phyloP scores from a whole-genome alignment of 1,140 invertebrate genomes.

The Contarinia nasturtii region DNA sequence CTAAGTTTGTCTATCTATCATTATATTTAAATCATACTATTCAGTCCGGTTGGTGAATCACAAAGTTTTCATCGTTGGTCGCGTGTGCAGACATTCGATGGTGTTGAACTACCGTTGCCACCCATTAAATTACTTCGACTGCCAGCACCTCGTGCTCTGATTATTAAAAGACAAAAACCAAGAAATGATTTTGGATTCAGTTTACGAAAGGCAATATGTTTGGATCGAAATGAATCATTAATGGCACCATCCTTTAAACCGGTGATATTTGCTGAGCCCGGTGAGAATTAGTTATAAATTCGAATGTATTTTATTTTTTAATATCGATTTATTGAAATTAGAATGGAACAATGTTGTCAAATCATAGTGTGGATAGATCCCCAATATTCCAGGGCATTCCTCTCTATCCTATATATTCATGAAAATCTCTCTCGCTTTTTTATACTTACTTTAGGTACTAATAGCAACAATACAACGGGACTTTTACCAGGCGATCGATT shows the following conservation, averaged over 20 bases:
- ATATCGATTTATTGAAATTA: too few relatives aligned
- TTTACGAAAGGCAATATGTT: conserved; percentile 64
- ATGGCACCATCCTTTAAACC: conserved; percentile 32
- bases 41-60: conserved; percentile 65
- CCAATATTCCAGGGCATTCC: too few relatives aligned
- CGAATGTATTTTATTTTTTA: too few relatives aligned
- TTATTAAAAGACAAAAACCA: conserved; percentile 62
- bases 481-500: conserved; percentile 82
- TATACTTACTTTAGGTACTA: too few relatives aligned
- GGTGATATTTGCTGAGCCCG: conserved; percentile 85
- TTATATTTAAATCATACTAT: too few relatives aligned
- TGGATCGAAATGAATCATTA: conserved; percentile 34
- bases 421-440: too few relatives aligned
- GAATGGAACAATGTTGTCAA: too few relatives aligned
- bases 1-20: too few relatives aligned
- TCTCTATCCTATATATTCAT: too few relatives aligned
- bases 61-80: conserved; percentile 59
- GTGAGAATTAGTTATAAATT: too few relatives aligned
- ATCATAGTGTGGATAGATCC: too few relatives aligned
- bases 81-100: conserved; percentile 48
- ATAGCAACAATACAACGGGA: conserved; percentile 54
- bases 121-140: conserved; percentile 50
- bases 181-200: conserved; percentile 90
- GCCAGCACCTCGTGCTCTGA: conserved; percentile 53
- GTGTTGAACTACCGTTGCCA: conserved; percentile 58